phyloP scores from a whole-genome alignment of 2,888 invertebrate genomes.

The Brenthis ino region DNA sequence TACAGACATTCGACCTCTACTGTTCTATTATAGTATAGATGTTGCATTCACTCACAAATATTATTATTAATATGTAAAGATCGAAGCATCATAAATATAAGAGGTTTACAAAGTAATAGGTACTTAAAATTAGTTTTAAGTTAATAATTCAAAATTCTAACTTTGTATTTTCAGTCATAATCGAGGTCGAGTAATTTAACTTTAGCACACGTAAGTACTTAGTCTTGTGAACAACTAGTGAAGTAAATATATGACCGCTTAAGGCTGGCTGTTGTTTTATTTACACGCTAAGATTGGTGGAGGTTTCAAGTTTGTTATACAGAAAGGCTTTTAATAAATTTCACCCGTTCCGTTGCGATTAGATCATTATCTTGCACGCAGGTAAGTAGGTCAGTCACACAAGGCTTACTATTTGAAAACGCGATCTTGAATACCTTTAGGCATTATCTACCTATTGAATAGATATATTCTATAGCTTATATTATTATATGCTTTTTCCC shows the following conservation, averaged over 20 bases:
- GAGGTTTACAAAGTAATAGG: too few relatives aligned
- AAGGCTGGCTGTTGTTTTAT: slow-evolving; percentile 16
- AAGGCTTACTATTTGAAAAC: slow-evolving; percentile 38
- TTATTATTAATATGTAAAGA: too few relatives aligned
- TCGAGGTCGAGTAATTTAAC: background rate
- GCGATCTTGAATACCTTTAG: slow-evolving; percentile 29
- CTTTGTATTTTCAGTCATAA: background rate
- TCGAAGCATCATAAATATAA: too few relatives aligned
- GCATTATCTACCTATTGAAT: slow-evolving; percentile 1
- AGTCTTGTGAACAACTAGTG: slow-evolving; percentile 7
- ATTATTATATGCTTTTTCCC: too few relatives aligned
- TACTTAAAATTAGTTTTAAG: too few relatives aligned
- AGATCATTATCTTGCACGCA: slow-evolving; percentile 36
- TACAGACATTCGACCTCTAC: too few relatives aligned
- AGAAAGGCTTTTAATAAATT: slow-evolving; percentile 37
- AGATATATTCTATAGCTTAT: too few relatives aligned
- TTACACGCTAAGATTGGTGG: slow-evolving; percentile 29
- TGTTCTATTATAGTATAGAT: too few relatives aligned
- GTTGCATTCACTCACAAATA: too few relatives aligned
- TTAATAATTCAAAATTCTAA: too few relatives aligned
- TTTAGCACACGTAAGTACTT: slow-evolving; percentile 1
- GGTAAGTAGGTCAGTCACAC: slow-evolving; percentile 41
- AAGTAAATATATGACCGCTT: slow-evolving; percentile 9
- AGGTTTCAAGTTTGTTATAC: slow-evolving; percentile 28
- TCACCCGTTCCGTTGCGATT: slow-evolving; percentile 36